These are phyloP conservation scores for Panzeria rudis DNA, from an alignment of 2,888 invertebrate genomes.

Conservation along the genomic window DNA sequence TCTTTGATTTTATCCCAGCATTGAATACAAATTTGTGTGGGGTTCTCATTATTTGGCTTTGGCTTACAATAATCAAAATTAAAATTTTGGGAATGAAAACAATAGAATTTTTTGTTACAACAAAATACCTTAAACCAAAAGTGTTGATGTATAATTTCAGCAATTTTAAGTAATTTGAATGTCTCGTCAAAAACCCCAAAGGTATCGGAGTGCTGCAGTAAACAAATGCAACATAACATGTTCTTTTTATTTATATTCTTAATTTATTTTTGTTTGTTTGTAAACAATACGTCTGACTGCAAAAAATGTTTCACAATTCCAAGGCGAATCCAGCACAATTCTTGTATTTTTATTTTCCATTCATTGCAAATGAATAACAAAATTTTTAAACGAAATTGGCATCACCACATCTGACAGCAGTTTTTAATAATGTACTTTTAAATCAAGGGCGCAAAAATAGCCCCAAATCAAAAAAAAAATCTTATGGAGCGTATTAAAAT, in stretches of 20 bases:
- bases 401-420: background rate
- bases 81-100: background rate
- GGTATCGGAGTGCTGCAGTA: constrained; percentile 77
- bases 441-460: too few relatives aligned
- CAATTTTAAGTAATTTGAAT: constrained; percentile 76
- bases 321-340: too few relatives aligned
- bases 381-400: background rate
- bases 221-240: constrained; percentile 80
- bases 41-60: constrained; percentile 79
- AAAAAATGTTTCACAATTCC: constrained; percentile 13
- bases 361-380: constrained; percentile 15
- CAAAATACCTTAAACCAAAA: constrained; percentile 81
- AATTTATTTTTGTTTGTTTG: constrained; percentile 37
- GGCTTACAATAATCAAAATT: constrained; percentile 31
- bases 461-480: too few relatives aligned
- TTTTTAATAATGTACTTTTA: too few relatives aligned
- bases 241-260: constrained; percentile 29
- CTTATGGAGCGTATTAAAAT: too few relatives aligned
- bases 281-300: constrained; percentile 45
- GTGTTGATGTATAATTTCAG: constrained; percentile 79
- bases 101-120: background rate
- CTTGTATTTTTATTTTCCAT: background rate
- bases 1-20: constrained; percentile 81
- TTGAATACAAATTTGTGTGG: constrained; percentile 79
- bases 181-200: constrained; percentile 79